A percentile compares a stretch with the other conserved stretches of the same genome.
Conservation (phyloP, 2,797 vertebrate species). For the Typhlichthys subterraneus region DNA sequence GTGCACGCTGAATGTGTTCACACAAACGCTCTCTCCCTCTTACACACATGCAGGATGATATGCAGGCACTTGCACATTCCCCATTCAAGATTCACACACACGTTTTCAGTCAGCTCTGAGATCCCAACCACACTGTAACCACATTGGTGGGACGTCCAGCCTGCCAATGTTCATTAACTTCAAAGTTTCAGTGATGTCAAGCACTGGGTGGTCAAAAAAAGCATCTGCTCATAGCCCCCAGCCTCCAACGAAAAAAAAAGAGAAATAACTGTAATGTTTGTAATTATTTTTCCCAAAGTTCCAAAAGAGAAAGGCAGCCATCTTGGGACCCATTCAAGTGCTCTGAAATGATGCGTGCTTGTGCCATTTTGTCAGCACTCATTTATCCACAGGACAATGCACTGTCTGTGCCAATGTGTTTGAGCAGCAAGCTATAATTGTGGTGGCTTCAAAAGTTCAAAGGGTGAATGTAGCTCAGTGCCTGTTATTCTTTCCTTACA, state of each 20-base stretch:
- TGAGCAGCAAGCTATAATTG: constrained; percentile 74
- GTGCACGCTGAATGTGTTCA: constrained; percentile 4
- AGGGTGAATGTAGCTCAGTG: constrained; percentile 52
- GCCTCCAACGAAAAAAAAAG: neutral
- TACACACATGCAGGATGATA: constrained; percentile 12
- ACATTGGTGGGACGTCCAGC: neutral
- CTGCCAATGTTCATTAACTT: constrained; percentile 31
- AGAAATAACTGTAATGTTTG: constrained; percentile 34
- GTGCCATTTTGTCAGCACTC: constrained; percentile 69
- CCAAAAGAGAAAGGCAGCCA: constrained; percentile 49
- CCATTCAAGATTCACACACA: neutral
- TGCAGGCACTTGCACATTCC: neutral
- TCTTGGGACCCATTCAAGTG: constrained; percentile 46
- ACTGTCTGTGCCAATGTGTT: constrained; percentile 64
- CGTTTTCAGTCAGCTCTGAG: constrained; percentile 10
- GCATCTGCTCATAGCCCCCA: too few relatives aligned
- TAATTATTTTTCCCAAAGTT: constrained; percentile 51
- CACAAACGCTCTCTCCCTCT: neutral
- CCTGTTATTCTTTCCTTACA: constrained; percentile 59
- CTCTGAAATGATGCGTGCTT: constrained; percentile 56
- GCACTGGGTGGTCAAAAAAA: too few relatives aligned
- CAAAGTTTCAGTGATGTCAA: constrained; percentile 17
- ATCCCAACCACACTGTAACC: constrained; percentile 7
- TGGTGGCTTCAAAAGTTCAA: constrained; percentile 72
- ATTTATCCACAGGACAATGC: constrained; percentile 76